phyloP scores from a whole-genome alignment of 1,140 invertebrate species.

The Drosophila nebulosa region DNA sequence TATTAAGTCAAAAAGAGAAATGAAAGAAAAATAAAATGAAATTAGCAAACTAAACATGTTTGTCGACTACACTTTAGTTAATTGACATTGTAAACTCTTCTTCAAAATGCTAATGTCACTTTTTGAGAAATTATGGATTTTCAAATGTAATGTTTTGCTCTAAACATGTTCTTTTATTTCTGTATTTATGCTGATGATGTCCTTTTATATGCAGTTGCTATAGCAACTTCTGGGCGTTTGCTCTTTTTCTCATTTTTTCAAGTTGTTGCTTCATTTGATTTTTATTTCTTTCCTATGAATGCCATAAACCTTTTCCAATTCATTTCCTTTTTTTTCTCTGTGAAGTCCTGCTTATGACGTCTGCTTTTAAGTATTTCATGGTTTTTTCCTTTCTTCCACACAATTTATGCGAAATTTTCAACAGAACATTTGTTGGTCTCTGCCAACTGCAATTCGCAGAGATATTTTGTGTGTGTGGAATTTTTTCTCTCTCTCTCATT shows the following conservation, averaged over 20 bases:
- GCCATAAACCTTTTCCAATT: background rate
- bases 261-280: conserved; percentile 14
- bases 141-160: background rate
- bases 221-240: background rate
- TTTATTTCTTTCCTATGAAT: background rate
- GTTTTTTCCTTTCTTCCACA: background rate
- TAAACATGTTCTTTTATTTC: conserved; percentile 3
- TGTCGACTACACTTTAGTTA: too few species aligned
- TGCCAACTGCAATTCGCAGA: conserved; percentile 20
- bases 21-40: too few species aligned
- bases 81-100: too few species aligned
- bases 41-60: too few species aligned
- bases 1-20: too few species aligned
- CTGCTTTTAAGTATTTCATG: conserved; percentile 4
- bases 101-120: too few species aligned
- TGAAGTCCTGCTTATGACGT: conserved; percentile 3
- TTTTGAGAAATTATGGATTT: background rate
- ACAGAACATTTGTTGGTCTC: conserved; percentile 4
- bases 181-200: background rate
- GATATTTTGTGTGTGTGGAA: conserved; percentile 9
- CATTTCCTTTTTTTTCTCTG: background rate
- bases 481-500: conserved; percentile 19
- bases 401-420: conserved; percentile 32
- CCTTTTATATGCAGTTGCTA: background rate
- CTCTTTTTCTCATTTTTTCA: background rate